A percentile compares a stretch with the other conserved stretches of the same genome.
Evolutionary conservation across 2,888 invertebrate species (phyloP).

Genomic region (Eumacrocentrus americanus): DNA sequence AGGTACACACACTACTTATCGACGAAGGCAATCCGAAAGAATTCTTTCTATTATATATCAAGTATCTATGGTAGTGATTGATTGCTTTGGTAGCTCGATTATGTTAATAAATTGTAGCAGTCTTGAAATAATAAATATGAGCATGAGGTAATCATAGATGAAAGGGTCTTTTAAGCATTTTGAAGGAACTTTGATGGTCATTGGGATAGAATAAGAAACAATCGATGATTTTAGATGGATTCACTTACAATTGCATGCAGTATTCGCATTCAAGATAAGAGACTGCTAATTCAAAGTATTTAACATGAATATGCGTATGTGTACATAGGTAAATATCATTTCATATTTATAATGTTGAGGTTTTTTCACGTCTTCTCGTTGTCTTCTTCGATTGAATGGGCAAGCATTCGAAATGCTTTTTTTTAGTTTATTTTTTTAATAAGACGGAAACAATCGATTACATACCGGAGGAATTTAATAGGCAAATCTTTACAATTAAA

Average conservation of each 20-base stretch:
- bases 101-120: background rate
- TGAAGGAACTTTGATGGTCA: background rate
- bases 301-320: conserved; percentile 33
- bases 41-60: too few species aligned
- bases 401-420: background rate
- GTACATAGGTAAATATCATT: conserved; percentile 52
- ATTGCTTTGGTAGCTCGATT: too few species aligned
- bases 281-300: conserved; percentile 55
- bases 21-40: too few species aligned
- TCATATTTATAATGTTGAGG: conserved; percentile 24
- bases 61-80: too few species aligned
- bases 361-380: conserved; percentile 20
- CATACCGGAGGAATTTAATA: conserved; percentile 6
- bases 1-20: too few species aligned
- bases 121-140: too few species aligned
- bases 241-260: conserved; percentile 45
- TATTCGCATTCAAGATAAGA: conserved; percentile 52
- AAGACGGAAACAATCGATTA: conserved; percentile 1
- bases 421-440: conserved; percentile 10
- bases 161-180: background rate
- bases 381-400: conserved; percentile 5
- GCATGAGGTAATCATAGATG: too few species aligned
- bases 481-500: conserved; percentile 8
- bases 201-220: background rate
- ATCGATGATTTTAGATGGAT: background rate